Evolutionary conservation across 2,113 vertebrate genomes (phyloP), one percentile per base, ranked within the genome.

Genomic region (Chionodraco myersi): DNA sequence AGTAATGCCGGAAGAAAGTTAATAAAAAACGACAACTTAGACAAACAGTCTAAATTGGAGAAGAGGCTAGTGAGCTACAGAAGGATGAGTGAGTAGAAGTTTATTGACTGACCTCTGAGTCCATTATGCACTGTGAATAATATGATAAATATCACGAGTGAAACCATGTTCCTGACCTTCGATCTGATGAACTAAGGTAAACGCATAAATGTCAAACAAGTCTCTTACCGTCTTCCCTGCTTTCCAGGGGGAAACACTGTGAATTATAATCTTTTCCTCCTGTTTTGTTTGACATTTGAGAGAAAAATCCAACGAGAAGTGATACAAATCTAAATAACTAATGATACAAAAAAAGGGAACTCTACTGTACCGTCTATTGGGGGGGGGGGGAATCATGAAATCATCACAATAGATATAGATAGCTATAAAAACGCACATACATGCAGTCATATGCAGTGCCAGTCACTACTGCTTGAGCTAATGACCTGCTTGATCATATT

Each of bases 141-240:
- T 61, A n/a, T 64, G 44, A 48, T 60, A 11, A 16, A 48, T 48
- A 36, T 5, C 16, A 45, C 26, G 41, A 14, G 8, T 36, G 18
- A 1, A n/a, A 0, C 18, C 0, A 4, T 26, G 15, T n/a, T 47
- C 41, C 48, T 47, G 57, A 67, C 51, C 26, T 53, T 18, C 1
- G 47, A 73, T 63, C 34, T 49, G 18, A 9, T 61, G 18, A 13
- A n/a, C 45, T 9, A 3, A 41, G 26, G n/a, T 64, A 10, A 77
- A 62, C 72, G 57, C 44, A 18, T 54, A 73, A 80, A 83, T 64
- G 64, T 18, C 59, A 77, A 57, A 59, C 30, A 73, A 1, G 8
- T 73, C 56, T 1, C 36, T 41, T 41, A 41, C 36, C 7, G 36
- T 61, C 30, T 30, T 30, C 11, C 2, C 21, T 52, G 54, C 47